Conservation (phyloP, 1,140 invertebrate species). For the Delia radicum region DNA sequence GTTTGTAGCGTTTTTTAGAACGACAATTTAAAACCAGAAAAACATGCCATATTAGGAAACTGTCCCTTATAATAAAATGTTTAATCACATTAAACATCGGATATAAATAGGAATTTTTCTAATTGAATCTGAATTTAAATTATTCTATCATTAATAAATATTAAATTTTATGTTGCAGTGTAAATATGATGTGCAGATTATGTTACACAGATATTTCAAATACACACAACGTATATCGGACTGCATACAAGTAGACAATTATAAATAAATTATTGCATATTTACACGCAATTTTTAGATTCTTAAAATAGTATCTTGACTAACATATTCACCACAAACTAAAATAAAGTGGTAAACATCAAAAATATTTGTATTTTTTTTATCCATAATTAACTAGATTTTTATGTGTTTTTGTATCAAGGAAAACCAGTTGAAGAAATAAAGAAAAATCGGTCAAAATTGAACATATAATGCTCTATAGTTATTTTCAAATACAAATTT, state of each 20-base stretch:
- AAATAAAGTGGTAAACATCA: background rate
- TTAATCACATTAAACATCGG: too few species aligned
- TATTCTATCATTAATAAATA: conserved; percentile 6
- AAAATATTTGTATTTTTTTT: background rate
- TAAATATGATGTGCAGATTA: background rate
- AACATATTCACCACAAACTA: too few species aligned
- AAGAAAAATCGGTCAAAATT: too few species aligned
- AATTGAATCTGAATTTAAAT: conserved; percentile 13
- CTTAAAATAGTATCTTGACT: too few species aligned
- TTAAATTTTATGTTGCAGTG: background rate
- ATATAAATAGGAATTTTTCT: too few species aligned
- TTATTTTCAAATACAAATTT: too few species aligned
- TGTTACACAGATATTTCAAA: background rate
- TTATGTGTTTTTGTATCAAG: background rate
- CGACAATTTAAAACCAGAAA: too few species aligned
- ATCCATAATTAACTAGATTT: background rate
- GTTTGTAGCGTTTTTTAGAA: too few species aligned
- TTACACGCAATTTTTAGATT: background rate
- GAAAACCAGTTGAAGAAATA: too few species aligned
- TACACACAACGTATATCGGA: background rate
- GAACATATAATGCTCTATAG: too few species aligned
- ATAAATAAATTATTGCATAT: background rate
- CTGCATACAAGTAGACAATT: background rate
- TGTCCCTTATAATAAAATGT: too few species aligned
- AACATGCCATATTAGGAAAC: too few species aligned